Evolutionary conservation across 1,140 invertebrate species (phyloP).

Genomic region (Scylla paramamosain): DNA sequence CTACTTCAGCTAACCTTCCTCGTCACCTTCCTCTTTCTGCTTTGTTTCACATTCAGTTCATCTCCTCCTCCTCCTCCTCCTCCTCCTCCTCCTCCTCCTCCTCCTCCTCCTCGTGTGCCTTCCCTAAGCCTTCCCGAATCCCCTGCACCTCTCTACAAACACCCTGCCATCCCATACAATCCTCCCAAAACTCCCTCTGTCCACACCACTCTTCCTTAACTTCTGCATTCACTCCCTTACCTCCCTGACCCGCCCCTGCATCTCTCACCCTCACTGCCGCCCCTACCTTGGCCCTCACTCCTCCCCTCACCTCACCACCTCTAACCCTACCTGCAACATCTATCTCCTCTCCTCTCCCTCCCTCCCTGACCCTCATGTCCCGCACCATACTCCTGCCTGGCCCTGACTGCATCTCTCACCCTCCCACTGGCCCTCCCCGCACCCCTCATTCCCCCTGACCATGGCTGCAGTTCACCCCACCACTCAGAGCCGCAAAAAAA

Average conservation of each 20-base stretch:
- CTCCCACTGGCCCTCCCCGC: not conserved
- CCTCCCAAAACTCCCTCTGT: no score
- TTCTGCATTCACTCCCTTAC: not conserved
- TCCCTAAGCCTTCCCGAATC: not conserved
- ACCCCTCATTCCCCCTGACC: not conserved
- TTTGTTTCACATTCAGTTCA: no score
- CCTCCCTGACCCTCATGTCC: no score
- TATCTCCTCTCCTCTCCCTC: not conserved
- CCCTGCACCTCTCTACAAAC: no score
- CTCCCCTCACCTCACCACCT: not conserved
- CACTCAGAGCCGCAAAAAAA: not conserved
- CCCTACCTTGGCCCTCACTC: not conserved
- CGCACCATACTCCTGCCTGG: not conserved
- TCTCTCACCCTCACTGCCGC: not conserved
- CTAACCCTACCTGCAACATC: not conserved
- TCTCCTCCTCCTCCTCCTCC: no score
- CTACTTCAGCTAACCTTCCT: no score
- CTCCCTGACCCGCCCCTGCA: not conserved
- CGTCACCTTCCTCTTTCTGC: no score
- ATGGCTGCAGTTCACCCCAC: not conserved
- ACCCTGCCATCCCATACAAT: no score
- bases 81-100: no score
- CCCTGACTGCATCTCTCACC: not conserved
- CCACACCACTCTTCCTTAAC: not conserved
- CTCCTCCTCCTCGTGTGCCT: no score